Evolutionary conservation across 2,113 vertebrate genomes (phyloP).

Genomic region (Puma concolor): DNA sequence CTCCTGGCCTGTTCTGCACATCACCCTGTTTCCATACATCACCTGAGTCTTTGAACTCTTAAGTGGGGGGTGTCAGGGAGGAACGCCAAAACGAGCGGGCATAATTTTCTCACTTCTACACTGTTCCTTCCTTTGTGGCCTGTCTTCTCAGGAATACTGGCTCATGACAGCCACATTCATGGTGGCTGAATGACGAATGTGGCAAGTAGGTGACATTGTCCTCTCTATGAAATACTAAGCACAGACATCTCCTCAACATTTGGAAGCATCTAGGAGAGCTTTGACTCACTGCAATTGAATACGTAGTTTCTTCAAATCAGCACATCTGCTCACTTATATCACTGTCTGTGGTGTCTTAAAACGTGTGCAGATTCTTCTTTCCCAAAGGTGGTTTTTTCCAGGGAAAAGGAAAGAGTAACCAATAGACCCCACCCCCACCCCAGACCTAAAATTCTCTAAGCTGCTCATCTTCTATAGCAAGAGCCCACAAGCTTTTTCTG

Average conservation of each 20-base stretch:
- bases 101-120: neutral
- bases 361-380: neutral
- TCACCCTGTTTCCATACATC: neutral
- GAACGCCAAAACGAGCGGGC: neutral
- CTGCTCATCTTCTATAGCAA: neutral
- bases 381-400: neutral
- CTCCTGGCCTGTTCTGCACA: neutral
- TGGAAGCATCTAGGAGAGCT: neutral
- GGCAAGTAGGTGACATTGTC: neutral
- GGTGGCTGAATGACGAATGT: neutral
- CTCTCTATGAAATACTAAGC: neutral
- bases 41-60: neutral
- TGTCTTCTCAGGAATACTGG: neutral
- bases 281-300: neutral
- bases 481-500: neutral
- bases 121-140: neutral
- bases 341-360: neutral
- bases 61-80: neutral
- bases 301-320: neutral
- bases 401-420: neutral
- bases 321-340: neutral
- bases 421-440: neutral
- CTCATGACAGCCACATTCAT: neutral
- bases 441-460: neutral
- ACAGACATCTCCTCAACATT: neutral